Evolutionary conservation across 2,888 invertebrate genomes (phyloP).

Genomic region (Drosophila stalkeri): DNA sequence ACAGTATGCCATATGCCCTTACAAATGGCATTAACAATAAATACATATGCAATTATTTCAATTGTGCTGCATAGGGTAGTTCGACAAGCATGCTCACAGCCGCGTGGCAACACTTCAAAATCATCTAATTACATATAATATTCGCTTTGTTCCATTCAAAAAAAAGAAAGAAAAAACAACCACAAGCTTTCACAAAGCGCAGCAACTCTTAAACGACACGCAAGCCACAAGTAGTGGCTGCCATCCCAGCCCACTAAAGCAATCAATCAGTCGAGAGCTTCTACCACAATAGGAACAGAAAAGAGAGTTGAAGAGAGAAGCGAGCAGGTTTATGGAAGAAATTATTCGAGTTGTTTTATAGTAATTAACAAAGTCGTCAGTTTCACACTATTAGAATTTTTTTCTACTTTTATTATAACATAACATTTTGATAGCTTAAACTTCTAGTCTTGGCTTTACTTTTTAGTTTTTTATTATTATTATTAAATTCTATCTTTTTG

Average conservation of each 20-base stretch:
- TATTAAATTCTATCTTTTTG: neutral
- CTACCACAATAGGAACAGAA: neutral
- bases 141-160: constrained; percentile 46
- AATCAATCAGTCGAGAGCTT: neutral
- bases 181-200: neutral
- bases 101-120: constrained; percentile 65
- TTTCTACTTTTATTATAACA: neutral
- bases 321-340: neutral
- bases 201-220: constrained; percentile 63
- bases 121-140: constrained; percentile 68
- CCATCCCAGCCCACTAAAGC: neutral
- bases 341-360: neutral
- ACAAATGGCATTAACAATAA: constrained; percentile 10
- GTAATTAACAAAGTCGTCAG: neutral
- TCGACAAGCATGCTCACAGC: constrained; percentile 44
- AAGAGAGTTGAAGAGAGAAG: neutral
- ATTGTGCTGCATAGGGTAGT: constrained; percentile 44
- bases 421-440: neutral
- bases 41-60: constrained; percentile 55
- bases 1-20: constrained; percentile 46
- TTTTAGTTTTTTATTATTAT: neutral
- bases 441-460: neutral
- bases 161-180: constrained; percentile 1
- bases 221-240: constrained; percentile 38
- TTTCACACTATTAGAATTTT: neutral